Conservation (phyloP, 1,140 invertebrate species). For the Caenorhabditis remanei region DNA sequence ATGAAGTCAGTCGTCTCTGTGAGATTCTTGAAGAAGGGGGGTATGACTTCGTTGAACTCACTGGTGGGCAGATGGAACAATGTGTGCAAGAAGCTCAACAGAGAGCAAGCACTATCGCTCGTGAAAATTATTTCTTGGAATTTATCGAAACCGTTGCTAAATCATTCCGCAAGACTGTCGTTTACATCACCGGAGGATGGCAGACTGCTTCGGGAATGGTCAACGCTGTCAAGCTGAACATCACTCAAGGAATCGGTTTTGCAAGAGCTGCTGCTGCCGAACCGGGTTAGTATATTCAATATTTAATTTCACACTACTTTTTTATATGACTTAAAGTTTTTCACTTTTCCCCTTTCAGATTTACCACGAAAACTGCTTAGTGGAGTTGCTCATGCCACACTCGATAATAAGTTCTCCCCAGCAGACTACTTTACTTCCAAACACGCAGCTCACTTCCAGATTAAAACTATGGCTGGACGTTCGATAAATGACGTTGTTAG, state of each 20-base stretch:
- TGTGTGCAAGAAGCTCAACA: slow-evolving; percentile 21
- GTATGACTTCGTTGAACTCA: slow-evolving; percentile 30
- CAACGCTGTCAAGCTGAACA: slow-evolving; percentile 17
- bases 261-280: slow-evolving; percentile 18
- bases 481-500: slow-evolving; percentile 44
- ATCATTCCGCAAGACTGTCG: not conserved
- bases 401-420: slow-evolving; percentile 31
- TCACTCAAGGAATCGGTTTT: slow-evolving; percentile 31
- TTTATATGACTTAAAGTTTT: too few species aligned
- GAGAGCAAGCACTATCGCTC: slow-evolving; percentile 45
- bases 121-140: slow-evolving; percentile 38
- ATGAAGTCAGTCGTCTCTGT: not conserved
- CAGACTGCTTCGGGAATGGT: slow-evolving; percentile 24
- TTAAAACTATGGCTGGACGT: slow-evolving; percentile 11
- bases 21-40: not conserved
- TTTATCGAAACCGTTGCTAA: slow-evolving; percentile 1
- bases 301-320: too few species aligned
- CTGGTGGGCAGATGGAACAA: slow-evolving; percentile 40
- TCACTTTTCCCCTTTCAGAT: not conserved
- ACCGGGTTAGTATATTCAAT: not conserved
- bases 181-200: slow-evolving; percentile 42
- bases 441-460: slow-evolving; percentile 38
- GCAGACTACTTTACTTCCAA: slow-evolving; percentile 40
- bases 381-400: slow-evolving; percentile 1
- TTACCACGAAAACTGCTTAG: slow-evolving; percentile 2